A percentile compares a stretch with the other conserved stretches of the same genome.
phyloP scores from a whole-genome alignment of 2,888 invertebrate genomes.

The Tenthredo amoena region DNA sequence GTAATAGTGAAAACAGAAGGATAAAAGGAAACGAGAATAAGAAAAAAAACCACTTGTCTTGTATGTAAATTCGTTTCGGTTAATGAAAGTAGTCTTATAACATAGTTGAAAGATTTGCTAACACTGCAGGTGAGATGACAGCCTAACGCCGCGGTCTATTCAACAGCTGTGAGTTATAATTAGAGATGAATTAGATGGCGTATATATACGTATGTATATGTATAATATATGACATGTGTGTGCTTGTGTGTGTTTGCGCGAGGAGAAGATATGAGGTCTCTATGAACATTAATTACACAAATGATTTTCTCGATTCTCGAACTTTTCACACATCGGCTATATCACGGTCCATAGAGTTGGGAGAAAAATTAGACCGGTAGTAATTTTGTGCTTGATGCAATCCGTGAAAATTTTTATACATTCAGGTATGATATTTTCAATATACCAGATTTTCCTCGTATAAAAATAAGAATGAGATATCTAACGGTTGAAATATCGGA shows the following conservation, averaged over 20 bases:
- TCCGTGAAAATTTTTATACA: too few relatives aligned
- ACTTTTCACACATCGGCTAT: not conserved
- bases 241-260: not conserved
- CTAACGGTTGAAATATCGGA: too few relatives aligned
- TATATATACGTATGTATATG: conserved; percentile 66
- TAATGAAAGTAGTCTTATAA: not conserved
- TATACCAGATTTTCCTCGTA: too few relatives aligned
- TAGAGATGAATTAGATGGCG: conserved; percentile 51
- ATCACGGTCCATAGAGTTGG: not conserved
- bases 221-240: too few relatives aligned
- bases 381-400: too few relatives aligned
- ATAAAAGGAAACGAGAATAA: not conserved
- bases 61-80: not conserved
- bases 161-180: conserved; percentile 11
- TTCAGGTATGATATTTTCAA: too few relatives aligned
- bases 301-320: not conserved
- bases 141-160: conserved; percentile 9
- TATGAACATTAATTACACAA: not conserved
- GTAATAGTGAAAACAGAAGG: not conserved
- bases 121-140: conserved; percentile 24
- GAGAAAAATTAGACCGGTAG: not conserved
- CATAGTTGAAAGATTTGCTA: conserved; percentile 15
- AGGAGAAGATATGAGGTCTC: not conserved
- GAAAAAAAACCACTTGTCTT: not conserved
- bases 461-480: too few relatives aligned